Evolutionary conservation across 2,888 invertebrate species (phyloP).

Genomic region (Apodemia zela): DNA sequence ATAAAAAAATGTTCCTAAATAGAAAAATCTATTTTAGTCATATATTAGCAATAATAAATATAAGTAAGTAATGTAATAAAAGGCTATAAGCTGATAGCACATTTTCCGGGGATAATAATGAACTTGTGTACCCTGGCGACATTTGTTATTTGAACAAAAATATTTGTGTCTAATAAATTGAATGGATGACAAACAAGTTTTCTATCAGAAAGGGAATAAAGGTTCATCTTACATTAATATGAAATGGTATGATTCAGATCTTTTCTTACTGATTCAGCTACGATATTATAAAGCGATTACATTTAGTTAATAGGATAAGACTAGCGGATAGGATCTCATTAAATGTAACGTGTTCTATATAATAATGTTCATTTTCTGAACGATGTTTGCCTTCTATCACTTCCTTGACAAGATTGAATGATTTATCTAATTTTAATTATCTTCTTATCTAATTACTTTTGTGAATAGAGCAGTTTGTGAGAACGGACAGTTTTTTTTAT

Average conservation of each 20-base stretch:
- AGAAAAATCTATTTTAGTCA: no score
- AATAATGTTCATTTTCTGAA: not conserved
- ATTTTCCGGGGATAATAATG: not conserved
- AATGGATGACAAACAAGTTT: conserved; percentile 1
- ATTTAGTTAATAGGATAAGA: not conserved
- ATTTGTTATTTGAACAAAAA: not conserved
- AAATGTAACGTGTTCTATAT: not conserved
- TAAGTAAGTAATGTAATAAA: not conserved
- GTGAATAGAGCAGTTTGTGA: not conserved
- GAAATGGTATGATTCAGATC: not conserved
- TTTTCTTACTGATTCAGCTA: not conserved
- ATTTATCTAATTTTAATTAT: not conserved
- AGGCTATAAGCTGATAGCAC: not conserved
- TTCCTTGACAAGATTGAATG: not conserved
- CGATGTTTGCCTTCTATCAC: not conserved
- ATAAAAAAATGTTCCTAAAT: no score
- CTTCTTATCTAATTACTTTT: no score
- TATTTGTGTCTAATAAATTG: conserved; percentile 2
- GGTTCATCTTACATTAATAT: conserved; percentile 3
- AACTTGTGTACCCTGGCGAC: not conserved
- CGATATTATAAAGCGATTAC: conserved; percentile 2
- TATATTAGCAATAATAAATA: not conserved
- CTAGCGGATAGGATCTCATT: not conserved
- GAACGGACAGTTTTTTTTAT: not conserved
- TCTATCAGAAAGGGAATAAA: not conserved